Base-by-base conservation (phyloP, 2,113 vertebrate genomes). In the Pungitius pungitius region DNA sequence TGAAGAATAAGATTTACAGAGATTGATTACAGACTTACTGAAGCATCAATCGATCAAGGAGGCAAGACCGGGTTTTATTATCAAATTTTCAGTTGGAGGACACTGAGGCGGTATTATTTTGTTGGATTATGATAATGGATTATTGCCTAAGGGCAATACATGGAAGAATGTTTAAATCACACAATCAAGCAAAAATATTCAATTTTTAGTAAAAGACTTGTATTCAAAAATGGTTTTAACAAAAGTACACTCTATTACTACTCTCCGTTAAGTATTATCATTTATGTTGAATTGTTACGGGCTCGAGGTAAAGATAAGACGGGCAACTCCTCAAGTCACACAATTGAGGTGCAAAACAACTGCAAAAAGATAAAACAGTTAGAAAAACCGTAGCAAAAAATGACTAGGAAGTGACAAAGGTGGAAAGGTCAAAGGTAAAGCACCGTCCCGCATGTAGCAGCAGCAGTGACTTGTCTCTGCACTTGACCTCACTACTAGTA, bases 1-100 rank as follows among this genome's bases (percentile, higher is more conserved):
- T 64, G 70, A 78, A 39, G 66, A 81, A 64, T 73, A 43, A 33
- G 47, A 75, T 64, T 76, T 43, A 45, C 17, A 3, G 37, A 79
- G 68, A 76, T 49, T 75, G 26, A 75, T 81, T 65, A 39, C 59
- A 65, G 54, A 27, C 63, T 62, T 24, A 11, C 18, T 59, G 30
- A 40, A 26, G 20, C 39, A 67, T 66, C 35, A 57, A 69, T 79
- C 26, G 59, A 56, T 75, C 54, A 12, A 15, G 6, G 40, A 54
- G 42, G 65, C 12, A 20, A 42, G 22, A 6, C 13, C 22, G 35
- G 18, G 30, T 59, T 60, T 27, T 39, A 12, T 33, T 64, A 52
- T 78, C 37, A 54, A 9, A 57, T 56, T n/a, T 72, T 72, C 27
- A 49, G 18, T 55, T 42, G 0, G 17, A 74, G 33, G 59, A 57